A percentile compares a stretch with the other conserved stretches of the same genome.
Conservation (phyloP, 1,140 invertebrate genomes). For the Nephila pilipes region DNA sequence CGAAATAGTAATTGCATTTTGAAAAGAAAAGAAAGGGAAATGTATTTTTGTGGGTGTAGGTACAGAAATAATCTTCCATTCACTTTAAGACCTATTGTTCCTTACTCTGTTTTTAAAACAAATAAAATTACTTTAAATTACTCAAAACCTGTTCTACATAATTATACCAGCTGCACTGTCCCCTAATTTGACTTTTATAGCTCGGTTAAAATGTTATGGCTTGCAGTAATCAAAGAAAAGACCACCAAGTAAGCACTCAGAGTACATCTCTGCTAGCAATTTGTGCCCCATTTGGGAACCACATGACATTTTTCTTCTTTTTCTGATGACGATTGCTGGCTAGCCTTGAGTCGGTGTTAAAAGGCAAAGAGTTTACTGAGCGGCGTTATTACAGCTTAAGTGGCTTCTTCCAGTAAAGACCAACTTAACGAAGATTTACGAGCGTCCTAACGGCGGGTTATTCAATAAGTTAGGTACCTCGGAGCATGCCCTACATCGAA, state of each 20-base stretch:
- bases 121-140: neutral
- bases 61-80: neutral
- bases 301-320: constrained; percentile 6
- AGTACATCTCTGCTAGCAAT: constrained; percentile 22
- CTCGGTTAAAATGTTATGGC: neutral
- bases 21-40: neutral
- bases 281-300: constrained; percentile 32
- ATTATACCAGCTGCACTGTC: constrained; percentile 25
- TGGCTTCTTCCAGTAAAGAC: constrained; percentile 41
- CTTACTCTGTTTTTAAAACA: neutral
- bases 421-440: constrained; percentile 59
- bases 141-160: constrained; percentile 25
- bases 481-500: neutral
- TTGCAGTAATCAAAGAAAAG: neutral
- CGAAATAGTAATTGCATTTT: neutral
- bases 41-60: neutral
- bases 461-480: constrained; percentile 25
- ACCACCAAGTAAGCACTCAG: constrained; percentile 8
- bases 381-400: constrained; percentile 29
- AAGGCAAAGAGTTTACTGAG: neutral
- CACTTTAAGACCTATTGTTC: neutral
- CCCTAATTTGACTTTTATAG: constrained; percentile 28
- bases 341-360: constrained; percentile 54
- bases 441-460: neutral
- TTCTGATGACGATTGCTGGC: constrained; percentile 13